Conservation (phyloP, 1,140 invertebrate species). For the Lethocerus indicus region DNA sequence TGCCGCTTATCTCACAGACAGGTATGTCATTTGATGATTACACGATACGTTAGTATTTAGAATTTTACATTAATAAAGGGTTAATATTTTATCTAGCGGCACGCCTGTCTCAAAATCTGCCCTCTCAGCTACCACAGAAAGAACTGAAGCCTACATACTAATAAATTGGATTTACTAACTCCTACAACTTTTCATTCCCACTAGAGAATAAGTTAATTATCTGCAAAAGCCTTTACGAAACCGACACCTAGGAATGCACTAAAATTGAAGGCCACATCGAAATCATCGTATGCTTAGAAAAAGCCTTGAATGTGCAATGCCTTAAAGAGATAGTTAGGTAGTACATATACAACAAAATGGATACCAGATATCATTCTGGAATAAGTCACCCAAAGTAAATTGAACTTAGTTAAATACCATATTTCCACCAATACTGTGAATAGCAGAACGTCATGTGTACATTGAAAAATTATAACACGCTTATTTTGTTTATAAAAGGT, state of each 20-base stretch:
- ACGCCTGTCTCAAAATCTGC: too few relatives aligned
- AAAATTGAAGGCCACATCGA: too few relatives aligned
- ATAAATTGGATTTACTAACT: too few relatives aligned
- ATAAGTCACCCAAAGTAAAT: background rate
- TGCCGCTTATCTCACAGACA: slow-evolving; percentile 42
- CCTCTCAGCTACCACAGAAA: too few relatives aligned
- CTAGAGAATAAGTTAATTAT: background rate
- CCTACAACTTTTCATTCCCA: too few relatives aligned
- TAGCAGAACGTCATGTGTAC: background rate
- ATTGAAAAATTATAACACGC: background rate
- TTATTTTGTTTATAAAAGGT: slow-evolving; percentile 9
- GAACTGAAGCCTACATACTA: too few relatives aligned
- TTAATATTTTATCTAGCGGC: too few relatives aligned
- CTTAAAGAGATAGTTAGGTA: background rate
- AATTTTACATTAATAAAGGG: too few relatives aligned
- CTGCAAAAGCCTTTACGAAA: too few relatives aligned
- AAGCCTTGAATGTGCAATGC: background rate
- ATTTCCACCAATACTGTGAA: background rate
- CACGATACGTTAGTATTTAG: too few relatives aligned
- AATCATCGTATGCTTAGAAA: too few relatives aligned
- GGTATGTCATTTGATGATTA: slow-evolving; percentile 43
- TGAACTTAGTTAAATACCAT: background rate
- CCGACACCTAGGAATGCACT: too few relatives aligned
- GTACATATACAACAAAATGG: background rate
- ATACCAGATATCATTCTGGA: background rate